Evolutionary conservation across 2,113 vertebrate genomes (phyloP).

Genomic region (Perccottus glenii): DNA sequence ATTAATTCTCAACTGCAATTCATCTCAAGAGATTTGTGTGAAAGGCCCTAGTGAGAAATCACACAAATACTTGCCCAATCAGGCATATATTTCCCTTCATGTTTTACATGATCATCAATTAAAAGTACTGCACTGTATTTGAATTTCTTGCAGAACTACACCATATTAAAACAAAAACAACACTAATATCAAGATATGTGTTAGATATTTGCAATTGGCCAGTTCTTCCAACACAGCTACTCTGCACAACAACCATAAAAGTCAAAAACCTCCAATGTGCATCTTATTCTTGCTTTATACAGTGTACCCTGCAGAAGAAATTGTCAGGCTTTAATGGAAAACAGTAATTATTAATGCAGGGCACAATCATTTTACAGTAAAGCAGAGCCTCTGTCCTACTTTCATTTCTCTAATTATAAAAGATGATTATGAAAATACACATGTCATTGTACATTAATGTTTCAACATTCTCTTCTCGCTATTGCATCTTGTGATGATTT

Average conservation of each 20-base stretch:
- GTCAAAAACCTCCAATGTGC: too few relatives aligned
- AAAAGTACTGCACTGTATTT: too few relatives aligned
- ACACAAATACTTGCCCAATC: not conserved
- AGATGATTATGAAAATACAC: constrained; percentile 37
- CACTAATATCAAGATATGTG: not conserved
- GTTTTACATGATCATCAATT: too few relatives aligned
- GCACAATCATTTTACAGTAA: constrained; percentile 21
- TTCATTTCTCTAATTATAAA: constrained; percentile 33
- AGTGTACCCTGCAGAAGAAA: not conserved
- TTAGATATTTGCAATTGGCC: not conserved
- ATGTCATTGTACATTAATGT: constrained; percentile 9
- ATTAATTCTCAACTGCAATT: too few relatives aligned
- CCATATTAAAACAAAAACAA: not conserved
- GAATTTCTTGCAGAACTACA: too few relatives aligned
- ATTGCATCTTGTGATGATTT: constrained; percentile 19
- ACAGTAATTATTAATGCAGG: constrained; percentile 2
- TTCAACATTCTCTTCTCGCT: constrained; percentile 1
- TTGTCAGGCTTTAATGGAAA: not conserved
- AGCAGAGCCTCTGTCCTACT: constrained; percentile 13
- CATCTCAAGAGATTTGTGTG: too few relatives aligned
- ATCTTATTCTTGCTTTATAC: not conserved
- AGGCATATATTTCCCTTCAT: too few relatives aligned
- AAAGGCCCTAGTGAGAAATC: not conserved
- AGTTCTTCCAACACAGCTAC: not conserved
- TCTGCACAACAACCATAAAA: too few relatives aligned